phyloP scores from a whole-genome alignment of 2,797 vertebrate species.

The Argentina silus region DNA sequence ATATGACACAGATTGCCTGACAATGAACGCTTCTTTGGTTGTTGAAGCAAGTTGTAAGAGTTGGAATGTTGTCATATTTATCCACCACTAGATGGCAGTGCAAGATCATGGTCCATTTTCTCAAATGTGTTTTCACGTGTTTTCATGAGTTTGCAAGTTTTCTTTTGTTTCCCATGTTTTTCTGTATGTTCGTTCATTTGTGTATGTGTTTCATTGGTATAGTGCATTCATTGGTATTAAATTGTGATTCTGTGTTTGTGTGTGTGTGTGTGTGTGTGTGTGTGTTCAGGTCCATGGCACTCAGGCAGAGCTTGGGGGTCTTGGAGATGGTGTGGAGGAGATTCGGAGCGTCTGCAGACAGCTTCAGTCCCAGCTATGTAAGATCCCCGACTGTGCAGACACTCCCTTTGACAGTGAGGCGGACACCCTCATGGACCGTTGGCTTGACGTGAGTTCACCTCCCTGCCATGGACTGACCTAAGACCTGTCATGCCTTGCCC shows the following conservation, averaged over 20 bases:
- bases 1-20: too few relatives aligned
- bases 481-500: too few relatives aligned
- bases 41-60: too few relatives aligned
- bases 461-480: neutral
- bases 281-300: constrained; percentile 79
- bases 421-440: constrained; percentile 88
- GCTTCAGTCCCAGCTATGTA: constrained; percentile 86
- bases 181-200: neutral
- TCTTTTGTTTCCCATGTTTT: neutral
- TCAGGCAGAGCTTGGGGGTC: constrained; percentile 82
- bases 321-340: constrained; percentile 82
- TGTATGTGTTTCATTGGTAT: neutral
- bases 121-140: neutral
- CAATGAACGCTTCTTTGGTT: too few relatives aligned
- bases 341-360: constrained; percentile 87
- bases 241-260: too few relatives aligned
- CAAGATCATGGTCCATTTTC: neutral
- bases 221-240: neutral
- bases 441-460: constrained; percentile 87
- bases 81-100: constrained; percentile 39
- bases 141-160: neutral
- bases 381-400: constrained; percentile 79
- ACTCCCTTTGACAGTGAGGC: constrained; percentile 86
- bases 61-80: neutral
- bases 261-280: too few relatives aligned